Evolutionary conservation across 2,888 invertebrate genomes (phyloP).

Genomic region (Volucella zonaria): DNA sequence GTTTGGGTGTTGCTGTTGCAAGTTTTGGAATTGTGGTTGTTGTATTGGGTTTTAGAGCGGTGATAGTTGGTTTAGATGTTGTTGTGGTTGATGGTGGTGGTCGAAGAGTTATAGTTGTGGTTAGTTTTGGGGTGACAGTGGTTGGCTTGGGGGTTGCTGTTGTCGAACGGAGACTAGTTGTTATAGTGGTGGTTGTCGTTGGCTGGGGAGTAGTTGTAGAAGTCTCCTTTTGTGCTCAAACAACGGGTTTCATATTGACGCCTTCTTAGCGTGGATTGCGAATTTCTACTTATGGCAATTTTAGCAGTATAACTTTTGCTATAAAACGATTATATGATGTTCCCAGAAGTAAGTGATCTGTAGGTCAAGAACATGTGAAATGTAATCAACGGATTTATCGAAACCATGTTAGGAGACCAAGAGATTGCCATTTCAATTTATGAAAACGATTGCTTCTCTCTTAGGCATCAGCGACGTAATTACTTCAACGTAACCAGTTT

Average conservation of each 20-base stretch:
- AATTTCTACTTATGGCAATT: too few relatives aligned
- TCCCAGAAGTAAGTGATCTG: conserved; percentile 86
- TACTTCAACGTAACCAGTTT: conserved; percentile 87
- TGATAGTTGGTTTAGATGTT: conserved; percentile 62
- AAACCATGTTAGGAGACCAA: conserved; percentile 87
- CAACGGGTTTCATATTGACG: too few relatives aligned
- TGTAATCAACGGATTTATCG: conserved; percentile 83
- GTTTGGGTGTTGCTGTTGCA: conserved; percentile 75
- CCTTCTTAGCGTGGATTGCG: too few relatives aligned
- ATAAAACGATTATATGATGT: too few relatives aligned
- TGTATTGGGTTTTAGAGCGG: conserved; percentile 66
- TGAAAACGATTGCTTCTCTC: too few relatives aligned
- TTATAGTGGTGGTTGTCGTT: conserved; percentile 72
- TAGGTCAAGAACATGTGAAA: conserved; percentile 88
- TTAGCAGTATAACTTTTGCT: too few relatives aligned
- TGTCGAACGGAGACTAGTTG: conserved; percentile 50
- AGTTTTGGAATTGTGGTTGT: conserved; percentile 68
- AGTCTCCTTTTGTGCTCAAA: conserved; percentile 72
- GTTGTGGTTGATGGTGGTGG: conserved; percentile 72
- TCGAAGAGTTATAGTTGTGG: conserved; percentile 73
- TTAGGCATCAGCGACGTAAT: conserved; percentile 79
- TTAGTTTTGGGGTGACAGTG: conserved; percentile 75
- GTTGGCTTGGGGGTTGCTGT: conserved; percentile 73
- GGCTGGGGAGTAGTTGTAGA: conserved; percentile 76
- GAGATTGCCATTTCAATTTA: conserved; percentile 89